Conservation (phyloP, 2,888 invertebrate species). For the Amblyteles armatorius region DNA sequence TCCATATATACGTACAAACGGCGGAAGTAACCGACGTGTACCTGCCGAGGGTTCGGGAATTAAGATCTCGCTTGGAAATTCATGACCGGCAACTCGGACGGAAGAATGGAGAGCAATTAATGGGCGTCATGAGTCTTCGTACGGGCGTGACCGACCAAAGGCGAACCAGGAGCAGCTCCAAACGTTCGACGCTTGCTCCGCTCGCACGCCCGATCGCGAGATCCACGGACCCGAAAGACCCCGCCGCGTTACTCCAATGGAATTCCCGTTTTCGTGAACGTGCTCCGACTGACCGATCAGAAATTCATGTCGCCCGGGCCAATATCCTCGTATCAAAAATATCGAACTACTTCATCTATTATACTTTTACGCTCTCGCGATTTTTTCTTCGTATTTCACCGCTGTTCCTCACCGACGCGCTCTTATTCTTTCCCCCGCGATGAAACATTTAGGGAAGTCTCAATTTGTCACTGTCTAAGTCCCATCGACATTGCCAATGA, state of each 20-base stretch:
- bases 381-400: conserved; percentile 9
- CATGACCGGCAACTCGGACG: conserved; percentile 74
- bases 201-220: conserved; percentile 34
- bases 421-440: neutral
- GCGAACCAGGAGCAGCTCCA: conserved; percentile 50
- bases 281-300: conserved; percentile 73
- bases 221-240: conserved; percentile 57
- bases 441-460: neutral
- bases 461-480: neutral
- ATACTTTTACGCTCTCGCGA: neutral
- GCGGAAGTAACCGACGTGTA: conserved; percentile 68
- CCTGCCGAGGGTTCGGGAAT: conserved; percentile 66
- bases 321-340: conserved; percentile 54
- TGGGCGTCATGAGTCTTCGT: conserved; percentile 76
- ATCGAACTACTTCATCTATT: conserved; percentile 1
- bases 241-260: conserved; percentile 74
- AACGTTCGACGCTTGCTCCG: conserved; percentile 62
- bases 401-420: neutral
- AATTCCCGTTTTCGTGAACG: conserved; percentile 78
- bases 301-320: conserved; percentile 36
- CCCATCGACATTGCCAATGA: neutral
- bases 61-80: conserved; percentile 75
- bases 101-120: conserved; percentile 79
- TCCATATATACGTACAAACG: conserved; percentile 22
- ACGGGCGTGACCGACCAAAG: conserved; percentile 70